Conservation (phyloP, 2,888 invertebrate genomes). For the Eucriotettix oculatus region DNA sequence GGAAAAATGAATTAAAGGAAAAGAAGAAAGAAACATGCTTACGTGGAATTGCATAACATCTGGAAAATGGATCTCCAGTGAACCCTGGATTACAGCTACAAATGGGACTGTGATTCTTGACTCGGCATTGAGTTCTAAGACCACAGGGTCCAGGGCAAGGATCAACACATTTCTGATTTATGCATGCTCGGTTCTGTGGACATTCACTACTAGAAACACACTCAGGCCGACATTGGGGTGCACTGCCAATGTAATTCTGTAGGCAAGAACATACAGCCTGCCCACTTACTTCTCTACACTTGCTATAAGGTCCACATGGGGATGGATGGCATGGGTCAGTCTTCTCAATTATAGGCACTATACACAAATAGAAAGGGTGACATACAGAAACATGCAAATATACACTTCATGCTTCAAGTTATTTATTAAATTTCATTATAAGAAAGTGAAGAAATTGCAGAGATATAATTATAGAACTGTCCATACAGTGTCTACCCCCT, state of each 20-base stretch:
- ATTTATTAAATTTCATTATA: too few relatives aligned
- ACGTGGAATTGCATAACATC: slow-evolving; percentile 31
- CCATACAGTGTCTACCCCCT: too few relatives aligned
- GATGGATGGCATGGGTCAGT: slow-evolving; percentile 44
- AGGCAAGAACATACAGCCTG: slow-evolving; percentile 56
- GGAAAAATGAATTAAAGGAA: background rate
- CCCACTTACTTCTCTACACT: slow-evolving; percentile 52
- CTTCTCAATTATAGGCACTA: slow-evolving; percentile 3
- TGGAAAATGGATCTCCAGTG: slow-evolving; percentile 66
- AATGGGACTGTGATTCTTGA: slow-evolving; percentile 53
- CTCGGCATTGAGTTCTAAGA: slow-evolving; percentile 49
- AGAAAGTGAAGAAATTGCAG: too few relatives aligned
- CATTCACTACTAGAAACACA: slow-evolving; percentile 58
- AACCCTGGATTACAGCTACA: slow-evolving; percentile 51
- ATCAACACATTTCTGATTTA: slow-evolving; percentile 49
- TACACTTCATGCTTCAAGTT: too few relatives aligned
- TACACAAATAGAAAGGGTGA: too few relatives aligned
- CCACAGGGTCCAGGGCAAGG: slow-evolving; percentile 60
- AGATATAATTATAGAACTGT: too few relatives aligned
- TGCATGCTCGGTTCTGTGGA: slow-evolving; percentile 43
- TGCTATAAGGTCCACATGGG: slow-evolving; percentile 64
- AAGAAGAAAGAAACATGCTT: slow-evolving; percentile 1
- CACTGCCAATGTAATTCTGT: slow-evolving; percentile 42
- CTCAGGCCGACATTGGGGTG: slow-evolving; percentile 55
- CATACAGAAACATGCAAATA: too few relatives aligned